Percentiles rank a stretch among this genome's conserved stretches.
These are phyloP conservation scores for Sussaba pulchella DNA, from an alignment of 2,888 invertebrate genomes.

Conservation along the genomic window DNA sequence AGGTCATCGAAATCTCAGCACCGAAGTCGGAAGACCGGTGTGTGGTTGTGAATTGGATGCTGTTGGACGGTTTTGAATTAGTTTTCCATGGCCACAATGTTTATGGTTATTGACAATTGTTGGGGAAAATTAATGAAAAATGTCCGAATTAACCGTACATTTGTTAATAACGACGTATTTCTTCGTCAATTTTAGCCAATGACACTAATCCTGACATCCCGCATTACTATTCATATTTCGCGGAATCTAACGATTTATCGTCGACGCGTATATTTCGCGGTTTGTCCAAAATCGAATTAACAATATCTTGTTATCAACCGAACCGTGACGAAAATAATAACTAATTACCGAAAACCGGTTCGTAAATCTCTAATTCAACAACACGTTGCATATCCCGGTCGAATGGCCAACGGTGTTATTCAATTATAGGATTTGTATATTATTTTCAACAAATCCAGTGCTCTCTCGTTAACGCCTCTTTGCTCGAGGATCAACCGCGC, in stretches of 20 bases:
- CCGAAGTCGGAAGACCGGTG: no score
- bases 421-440: conserved; percentile 28
- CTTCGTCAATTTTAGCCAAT: background rate
- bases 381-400: background rate
- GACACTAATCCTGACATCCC: background rate
- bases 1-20: no score
- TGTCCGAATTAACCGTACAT: no score
- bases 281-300: conserved; percentile 25
- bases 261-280: background rate
- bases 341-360: conserved; percentile 28
- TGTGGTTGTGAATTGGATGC: no score
- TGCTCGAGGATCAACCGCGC: conserved; percentile 21
- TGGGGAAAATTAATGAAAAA: no score
- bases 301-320: conserved; percentile 7
- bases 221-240: background rate
- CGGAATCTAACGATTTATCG: conserved; percentile 1
- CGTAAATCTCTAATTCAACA: conserved; percentile 2
- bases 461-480: conserved; percentile 7
- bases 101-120: no score
- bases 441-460: background rate
- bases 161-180: background rate
- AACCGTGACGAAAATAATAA: background rate
- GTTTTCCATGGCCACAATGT: no score
- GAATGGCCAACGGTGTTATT: conserved; percentile 40
- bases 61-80: no score